phyloP scores from a whole-genome alignment of 2,888 invertebrate species.

The Drepanosiphum platanoidis region DNA sequence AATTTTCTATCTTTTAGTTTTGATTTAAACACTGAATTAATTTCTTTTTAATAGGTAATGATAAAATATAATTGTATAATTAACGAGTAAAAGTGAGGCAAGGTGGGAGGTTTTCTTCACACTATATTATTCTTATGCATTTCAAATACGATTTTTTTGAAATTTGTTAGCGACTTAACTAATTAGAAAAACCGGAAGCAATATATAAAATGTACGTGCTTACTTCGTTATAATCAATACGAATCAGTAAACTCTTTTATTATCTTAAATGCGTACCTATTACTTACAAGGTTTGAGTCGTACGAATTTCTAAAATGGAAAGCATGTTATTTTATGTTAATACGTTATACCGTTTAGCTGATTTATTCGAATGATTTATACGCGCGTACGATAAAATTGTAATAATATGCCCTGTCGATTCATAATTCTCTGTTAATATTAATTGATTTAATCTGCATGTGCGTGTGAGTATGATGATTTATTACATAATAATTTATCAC shows the following conservation, averaged over 20 bases:
- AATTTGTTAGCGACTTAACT: background rate
- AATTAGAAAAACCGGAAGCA: background rate
- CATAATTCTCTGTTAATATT: background rate
- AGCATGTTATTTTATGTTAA: background rate
- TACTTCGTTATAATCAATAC: background rate
- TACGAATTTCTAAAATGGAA: background rate
- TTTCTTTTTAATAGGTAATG: no score
- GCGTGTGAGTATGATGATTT: background rate
- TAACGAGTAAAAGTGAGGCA: no score
- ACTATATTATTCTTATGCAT: no score
- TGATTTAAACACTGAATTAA: no score
- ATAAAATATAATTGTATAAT: no score
- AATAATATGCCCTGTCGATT: background rate
- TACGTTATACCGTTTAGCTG: background rate
- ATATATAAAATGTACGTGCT: background rate
- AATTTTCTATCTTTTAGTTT: background rate
- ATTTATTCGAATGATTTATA: background rate
- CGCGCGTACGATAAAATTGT: no score
- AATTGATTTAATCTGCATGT: background rate
- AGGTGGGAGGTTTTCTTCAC: no score
- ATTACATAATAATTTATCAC: background rate
- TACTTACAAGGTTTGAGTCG: background rate
- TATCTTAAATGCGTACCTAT: background rate
- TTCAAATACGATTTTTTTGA: no score
- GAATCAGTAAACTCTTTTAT: background rate